Percentiles rank a stretch among this genome's conserved stretches.
phyloP scores from a whole-genome alignment of 2,797 vertebrate species.

The Emydoidea blandingii region DNA sequence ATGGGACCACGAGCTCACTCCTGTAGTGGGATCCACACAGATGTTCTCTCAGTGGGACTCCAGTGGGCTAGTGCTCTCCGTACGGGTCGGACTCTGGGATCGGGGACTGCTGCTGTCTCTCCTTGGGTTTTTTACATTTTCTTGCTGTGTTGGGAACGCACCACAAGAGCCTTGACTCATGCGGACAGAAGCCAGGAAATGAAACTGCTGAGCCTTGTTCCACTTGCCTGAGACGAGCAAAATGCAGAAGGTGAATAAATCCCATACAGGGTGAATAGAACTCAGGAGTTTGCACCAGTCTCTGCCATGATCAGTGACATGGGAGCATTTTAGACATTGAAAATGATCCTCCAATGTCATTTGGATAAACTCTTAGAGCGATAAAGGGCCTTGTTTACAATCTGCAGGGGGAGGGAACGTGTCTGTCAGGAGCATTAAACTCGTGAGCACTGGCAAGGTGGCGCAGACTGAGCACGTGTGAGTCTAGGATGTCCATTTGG shows the following conservation, averaged over 20 bases:
- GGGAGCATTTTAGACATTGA: not conserved
- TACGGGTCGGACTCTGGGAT: too few species aligned
- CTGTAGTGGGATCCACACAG: not conserved
- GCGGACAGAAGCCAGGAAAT: too few species aligned
- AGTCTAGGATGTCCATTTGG: not conserved
- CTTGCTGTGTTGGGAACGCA: not conserved
- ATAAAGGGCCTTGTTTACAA: not conserved
- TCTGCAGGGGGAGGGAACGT: too few species aligned
- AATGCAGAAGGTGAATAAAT: not conserved
- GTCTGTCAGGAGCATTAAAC: too few species aligned
- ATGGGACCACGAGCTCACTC: not conserved
- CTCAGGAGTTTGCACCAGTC: not conserved
- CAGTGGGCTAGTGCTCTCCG: too few species aligned
- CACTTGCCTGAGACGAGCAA: not conserved
- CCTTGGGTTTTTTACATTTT: not conserved
- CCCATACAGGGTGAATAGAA: not conserved
- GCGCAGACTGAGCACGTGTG: not conserved
- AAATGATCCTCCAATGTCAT: not conserved
- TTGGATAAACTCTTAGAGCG: not conserved
- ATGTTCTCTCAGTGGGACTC: not conserved
- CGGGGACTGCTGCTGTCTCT: too few species aligned
- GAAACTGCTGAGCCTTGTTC: not conserved
- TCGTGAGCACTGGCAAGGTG: too few species aligned
- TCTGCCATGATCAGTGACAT: not conserved
- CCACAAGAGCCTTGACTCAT: not conserved